phyloP scores from a whole-genome alignment of 2,113 vertebrate genomes.

The Bettongia penicillata region DNA sequence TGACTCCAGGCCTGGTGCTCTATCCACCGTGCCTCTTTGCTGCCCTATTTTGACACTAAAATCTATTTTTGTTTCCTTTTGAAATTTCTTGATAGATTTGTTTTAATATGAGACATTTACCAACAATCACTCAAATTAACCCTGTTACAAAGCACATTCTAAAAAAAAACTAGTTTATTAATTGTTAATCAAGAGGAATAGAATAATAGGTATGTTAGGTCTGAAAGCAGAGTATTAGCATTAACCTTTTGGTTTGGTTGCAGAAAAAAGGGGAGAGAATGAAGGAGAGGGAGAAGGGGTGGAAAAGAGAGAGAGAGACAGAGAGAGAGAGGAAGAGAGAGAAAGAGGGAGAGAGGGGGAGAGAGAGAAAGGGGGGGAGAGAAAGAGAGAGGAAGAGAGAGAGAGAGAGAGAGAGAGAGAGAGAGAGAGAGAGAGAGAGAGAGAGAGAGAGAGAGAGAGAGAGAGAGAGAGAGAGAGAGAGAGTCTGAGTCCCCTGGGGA shows the following conservation, averaged over 20 bases:
- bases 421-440: no score
- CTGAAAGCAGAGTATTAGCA: neutral
- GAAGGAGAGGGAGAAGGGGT: no score
- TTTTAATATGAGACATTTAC: neutral
- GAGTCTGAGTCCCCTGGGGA: no score
- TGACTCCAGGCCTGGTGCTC: neutral
- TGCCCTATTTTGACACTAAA: neutral
- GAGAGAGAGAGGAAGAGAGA: no score
- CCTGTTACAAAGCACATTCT: neutral
- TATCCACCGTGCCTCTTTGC: neutral
- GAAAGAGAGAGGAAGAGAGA: neutral
- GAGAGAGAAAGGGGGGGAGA: neutral
- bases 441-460: no score
- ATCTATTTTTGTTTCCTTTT: neutral
- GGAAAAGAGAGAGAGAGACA: no score
- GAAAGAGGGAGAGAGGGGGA: neutral
- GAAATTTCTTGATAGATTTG: neutral
- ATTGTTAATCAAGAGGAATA: neutral
- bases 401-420: no score
- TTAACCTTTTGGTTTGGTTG: neutral
- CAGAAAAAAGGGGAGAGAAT: neutral
- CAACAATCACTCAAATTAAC: neutral
- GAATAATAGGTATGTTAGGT: neutral
- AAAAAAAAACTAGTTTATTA: neutral
- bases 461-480: no score